Conservation (phyloP, 1,140 invertebrate species). For the Brachionus rubens region DNA sequence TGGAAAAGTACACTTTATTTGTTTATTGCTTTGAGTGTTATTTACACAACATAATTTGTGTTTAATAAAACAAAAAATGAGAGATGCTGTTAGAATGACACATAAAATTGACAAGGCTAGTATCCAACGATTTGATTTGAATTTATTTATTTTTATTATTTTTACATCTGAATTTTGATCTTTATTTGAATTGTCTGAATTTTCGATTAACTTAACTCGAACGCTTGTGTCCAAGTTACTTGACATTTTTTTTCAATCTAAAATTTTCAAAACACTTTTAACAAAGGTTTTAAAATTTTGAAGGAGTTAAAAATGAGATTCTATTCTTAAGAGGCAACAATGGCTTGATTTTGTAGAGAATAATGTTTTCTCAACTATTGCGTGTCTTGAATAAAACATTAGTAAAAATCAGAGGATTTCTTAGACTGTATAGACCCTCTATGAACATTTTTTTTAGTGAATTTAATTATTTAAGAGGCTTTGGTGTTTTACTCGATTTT, state of each 20-base stretch:
- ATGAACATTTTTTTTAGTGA: too few species aligned
- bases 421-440: too few species aligned
- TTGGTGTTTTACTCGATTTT: too few species aligned
- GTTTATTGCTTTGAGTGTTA: too few species aligned
- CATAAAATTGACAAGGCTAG: background rate
- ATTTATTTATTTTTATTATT: background rate
- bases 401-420: too few species aligned
- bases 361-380: too few species aligned
- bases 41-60: constrained; percentile 17
- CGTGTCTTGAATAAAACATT: too few species aligned
- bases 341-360: too few species aligned
- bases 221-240: constrained; percentile 14
- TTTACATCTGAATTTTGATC: background rate
- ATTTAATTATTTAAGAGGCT: too few species aligned
- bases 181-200: background rate
- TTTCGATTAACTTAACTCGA: constrained; percentile 14
- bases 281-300: too few species aligned
- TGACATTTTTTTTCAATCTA: background rate
- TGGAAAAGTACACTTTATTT: background rate
- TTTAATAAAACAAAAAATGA: constrained; percentile 21
- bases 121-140: background rate
- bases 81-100: background rate
- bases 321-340: too few species aligned
- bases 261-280: background rate
- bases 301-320: too few species aligned